Base-by-base conservation (phyloP, 2,888 invertebrate genomes). In the Dyspetes luteomarginatus region DNA sequence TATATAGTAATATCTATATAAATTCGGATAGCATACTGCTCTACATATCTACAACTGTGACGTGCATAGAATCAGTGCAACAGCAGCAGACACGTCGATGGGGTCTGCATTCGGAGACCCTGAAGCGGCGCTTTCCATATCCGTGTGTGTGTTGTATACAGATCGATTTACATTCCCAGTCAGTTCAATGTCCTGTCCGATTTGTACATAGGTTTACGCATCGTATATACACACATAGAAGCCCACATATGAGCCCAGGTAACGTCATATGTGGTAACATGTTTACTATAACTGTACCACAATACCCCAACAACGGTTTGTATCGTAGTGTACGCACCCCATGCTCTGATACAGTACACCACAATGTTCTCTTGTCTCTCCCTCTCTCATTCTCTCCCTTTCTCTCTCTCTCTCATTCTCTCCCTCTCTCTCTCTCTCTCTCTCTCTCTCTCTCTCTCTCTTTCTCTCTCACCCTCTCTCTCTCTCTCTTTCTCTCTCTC, bases 151-250 rank as follows among this genome's bases (percentile, higher is more conserved):
- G 69, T 41, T 73, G 73, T 73, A 60, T 71, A 82, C 73, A 73
- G 76, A 80, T 80, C 80, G 78, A 86, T 86, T 85, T 85, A 82
- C 83, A 86, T 84, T 84, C 79, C 67, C 45, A 71, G 75, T n/a
- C n/a, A n/a, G n/a, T n/a, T n/a, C n/a, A 80, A 82, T 76, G 75
- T 82, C 79, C 74, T 48, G 69, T 74, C 69, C 72, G 56, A 82
- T 76, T 81, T 69, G 67, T 85, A 83, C 82, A 15, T 30, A 50
- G 19, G 48, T 50, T 30, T 65, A 73, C 50, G 36, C 9, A 19
- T 19, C 17, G n/a, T 55, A 58, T 22, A 50, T n/a, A 15, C 22
- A 65, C 17, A 48, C 4, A 68, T 7, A 58, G 15, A 36, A 36
- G 12, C 7, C 7, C 12, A 55, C 65, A 36, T 17, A 62, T 62